phyloP scores from a whole-genome alignment of 2,113 vertebrate species.

The Oceanodroma tethys region DNA sequence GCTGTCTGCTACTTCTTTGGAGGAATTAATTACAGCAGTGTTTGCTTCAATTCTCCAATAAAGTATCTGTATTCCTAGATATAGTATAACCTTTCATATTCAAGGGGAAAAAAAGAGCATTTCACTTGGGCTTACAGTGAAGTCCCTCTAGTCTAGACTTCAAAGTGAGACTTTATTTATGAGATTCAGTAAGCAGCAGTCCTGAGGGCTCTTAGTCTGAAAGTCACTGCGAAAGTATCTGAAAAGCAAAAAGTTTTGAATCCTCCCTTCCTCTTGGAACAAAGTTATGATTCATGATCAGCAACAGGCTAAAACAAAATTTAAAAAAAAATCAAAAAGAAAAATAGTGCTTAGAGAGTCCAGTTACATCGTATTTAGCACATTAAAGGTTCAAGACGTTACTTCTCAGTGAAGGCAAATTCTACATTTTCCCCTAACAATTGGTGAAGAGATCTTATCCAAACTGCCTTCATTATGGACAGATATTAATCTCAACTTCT shows the following conservation, averaged over 20 bases:
- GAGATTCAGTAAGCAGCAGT: not conserved
- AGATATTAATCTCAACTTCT: not conserved
- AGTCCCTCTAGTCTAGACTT: constrained; percentile 6
- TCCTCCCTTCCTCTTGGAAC: not conserved
- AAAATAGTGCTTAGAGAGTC: not conserved
- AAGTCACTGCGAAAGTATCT: not conserved
- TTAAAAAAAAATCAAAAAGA: not conserved
- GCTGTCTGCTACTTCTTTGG: not conserved
- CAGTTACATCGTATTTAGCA: not conserved
- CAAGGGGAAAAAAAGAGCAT: not conserved
- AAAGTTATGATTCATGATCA: not conserved
- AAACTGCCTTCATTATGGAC: not conserved
- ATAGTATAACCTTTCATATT: not conserved
- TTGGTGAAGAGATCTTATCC: not conserved
- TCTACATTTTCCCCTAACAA: not conserved
- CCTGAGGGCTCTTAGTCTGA: not conserved
- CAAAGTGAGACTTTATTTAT: not conserved
- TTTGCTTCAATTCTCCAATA: not conserved
- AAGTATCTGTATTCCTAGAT: not conserved
- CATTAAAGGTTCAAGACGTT: not conserved
- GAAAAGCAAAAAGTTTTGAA: not conserved
- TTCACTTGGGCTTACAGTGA: not conserved
- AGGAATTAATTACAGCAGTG: not conserved
- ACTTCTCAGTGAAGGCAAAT: not conserved
- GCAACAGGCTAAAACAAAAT: not conserved